These are phyloP conservation scores for Cricetomys ansorgei DNA, from an alignment of 2,113 vertebrate species.

Conservation along the genomic window DNA sequence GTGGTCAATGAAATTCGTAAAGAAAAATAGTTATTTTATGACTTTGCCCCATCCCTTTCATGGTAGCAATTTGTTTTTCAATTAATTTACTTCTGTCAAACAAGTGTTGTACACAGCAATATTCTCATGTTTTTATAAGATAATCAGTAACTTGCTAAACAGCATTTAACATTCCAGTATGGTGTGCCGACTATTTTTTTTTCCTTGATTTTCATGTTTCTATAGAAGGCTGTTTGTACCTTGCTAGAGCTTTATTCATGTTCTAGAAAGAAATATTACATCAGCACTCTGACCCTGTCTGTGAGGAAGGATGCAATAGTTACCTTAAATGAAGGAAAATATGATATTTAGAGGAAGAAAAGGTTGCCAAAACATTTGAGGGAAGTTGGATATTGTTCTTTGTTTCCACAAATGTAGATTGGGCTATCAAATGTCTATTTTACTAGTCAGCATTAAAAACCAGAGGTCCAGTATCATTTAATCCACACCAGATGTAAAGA, in stretches of 20 bases:
- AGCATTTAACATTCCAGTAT: background rate
- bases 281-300: background rate
- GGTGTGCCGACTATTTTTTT: background rate
- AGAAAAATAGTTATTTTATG: background rate
- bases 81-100: background rate
- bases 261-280: background rate
- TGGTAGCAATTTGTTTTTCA: background rate
- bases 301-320: background rate
- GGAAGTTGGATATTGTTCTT: background rate
- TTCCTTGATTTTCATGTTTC: background rate
- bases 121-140: background rate
- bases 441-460: background rate
- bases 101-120: background rate
- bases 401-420: background rate
- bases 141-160: background rate
- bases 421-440: slow-evolving; percentile 38
- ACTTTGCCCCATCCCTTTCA: background rate
- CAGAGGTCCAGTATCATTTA: background rate
- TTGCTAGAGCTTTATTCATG: background rate
- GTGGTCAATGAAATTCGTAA: background rate
- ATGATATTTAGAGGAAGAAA: background rate
- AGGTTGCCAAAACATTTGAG: background rate
- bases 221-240: background rate
- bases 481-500: slow-evolving; percentile 45
- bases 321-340: slow-evolving; percentile 6